These are phyloP conservation scores for Trialeurodes vaporariorum DNA, from an alignment of 1,140 invertebrate species.

Conservation along the genomic window DNA sequence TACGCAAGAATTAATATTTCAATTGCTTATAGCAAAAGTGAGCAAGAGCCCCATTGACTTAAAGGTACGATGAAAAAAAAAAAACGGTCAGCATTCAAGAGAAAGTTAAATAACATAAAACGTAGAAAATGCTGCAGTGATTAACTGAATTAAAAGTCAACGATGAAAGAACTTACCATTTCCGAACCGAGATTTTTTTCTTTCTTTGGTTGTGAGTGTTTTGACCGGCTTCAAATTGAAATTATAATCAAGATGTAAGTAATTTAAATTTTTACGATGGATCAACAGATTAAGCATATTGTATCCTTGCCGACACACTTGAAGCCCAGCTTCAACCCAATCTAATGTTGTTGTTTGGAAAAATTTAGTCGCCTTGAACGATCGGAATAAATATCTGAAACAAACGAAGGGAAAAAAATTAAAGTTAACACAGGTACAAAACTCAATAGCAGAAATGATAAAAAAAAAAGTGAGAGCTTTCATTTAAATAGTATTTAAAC, in stretches of 20 bases:
- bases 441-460: too few relatives aligned
- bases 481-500: too few relatives aligned
- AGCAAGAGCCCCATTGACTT: too few relatives aligned
- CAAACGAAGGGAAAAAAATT: slow-evolving; percentile 12
- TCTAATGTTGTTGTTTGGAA: slow-evolving; percentile 99
- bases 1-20: too few relatives aligned
- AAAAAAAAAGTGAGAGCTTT: too few relatives aligned
- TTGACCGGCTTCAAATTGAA: slow-evolving; percentile 99
- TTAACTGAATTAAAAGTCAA: too few relatives aligned
- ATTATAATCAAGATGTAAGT: slow-evolving; percentile 99
- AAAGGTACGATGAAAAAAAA: too few relatives aligned
- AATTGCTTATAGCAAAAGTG: too few relatives aligned
- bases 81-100: too few relatives aligned
- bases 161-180: slow-evolving; percentile 79
- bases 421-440: too few relatives aligned
- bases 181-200: slow-evolving; percentile 98
- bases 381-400: slow-evolving; percentile 79
- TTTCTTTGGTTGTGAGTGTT: slow-evolving; percentile 96
- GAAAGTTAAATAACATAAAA: too few relatives aligned
- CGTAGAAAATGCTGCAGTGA: too few relatives aligned
- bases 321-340: slow-evolving; percentile 97
- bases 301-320: slow-evolving; percentile 98
- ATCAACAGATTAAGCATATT: slow-evolving; percentile 99
- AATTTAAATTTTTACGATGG: slow-evolving; percentile 98
- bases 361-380: slow-evolving; percentile 99